Evolutionary conservation across 2,113 vertebrate genomes (phyloP).

Genomic region (Leptosomus discolor): DNA sequence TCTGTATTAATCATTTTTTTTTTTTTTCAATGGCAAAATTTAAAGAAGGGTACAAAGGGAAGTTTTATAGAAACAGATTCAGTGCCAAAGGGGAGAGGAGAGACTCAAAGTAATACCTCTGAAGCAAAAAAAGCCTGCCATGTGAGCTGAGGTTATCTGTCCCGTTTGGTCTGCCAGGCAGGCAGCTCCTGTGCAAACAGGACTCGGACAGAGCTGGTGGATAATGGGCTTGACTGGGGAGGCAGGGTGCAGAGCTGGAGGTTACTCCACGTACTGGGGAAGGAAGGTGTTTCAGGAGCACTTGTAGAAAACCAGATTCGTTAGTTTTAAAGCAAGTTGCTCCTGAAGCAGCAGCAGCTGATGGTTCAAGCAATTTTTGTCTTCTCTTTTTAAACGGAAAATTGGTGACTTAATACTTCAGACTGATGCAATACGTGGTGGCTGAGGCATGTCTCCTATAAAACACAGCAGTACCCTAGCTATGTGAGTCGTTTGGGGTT

Average conservation of each 20-base stretch:
- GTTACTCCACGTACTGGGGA: not conserved
- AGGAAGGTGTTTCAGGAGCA: not conserved
- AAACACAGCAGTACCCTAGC: not conserved
- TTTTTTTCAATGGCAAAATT: not conserved
- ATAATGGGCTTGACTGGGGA: not conserved
- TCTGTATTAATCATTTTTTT: not conserved
- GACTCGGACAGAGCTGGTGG: not conserved
- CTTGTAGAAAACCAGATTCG: not conserved
- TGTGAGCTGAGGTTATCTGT: not conserved
- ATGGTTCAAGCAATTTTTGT: not conserved
- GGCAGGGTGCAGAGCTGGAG: not conserved
- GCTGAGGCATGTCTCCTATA: not conserved
- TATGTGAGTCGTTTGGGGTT: not conserved
- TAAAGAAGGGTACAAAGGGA: not conserved
- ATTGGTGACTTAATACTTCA: not conserved
- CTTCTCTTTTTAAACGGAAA: not conserved
- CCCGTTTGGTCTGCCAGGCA: not conserved
- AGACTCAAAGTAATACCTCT: fast-evolving
- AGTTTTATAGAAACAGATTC: not conserved
- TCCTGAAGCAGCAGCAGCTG: not conserved
- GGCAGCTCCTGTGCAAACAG: not conserved
- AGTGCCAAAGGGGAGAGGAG: no score
- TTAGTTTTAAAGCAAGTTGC: not conserved
- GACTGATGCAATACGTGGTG: fast-evolving
- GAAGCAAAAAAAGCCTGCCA: fast-evolving